These are phyloP conservation scores for Mallotus villosus DNA, from an alignment of 2,797 vertebrate species.

Conservation along the genomic window DNA sequence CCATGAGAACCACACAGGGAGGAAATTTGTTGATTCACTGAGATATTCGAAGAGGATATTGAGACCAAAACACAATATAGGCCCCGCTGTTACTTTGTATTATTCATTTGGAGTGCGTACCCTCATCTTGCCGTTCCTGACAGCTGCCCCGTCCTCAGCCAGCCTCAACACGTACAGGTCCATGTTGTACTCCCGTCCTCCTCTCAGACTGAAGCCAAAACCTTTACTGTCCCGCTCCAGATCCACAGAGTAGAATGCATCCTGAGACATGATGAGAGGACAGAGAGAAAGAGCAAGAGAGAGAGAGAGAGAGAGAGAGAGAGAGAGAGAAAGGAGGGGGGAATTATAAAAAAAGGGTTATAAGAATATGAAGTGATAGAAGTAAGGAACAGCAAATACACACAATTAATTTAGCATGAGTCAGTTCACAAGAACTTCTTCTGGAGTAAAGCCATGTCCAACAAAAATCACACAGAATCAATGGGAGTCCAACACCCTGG, in stretches of 20 bases:
- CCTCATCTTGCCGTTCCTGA: conserved; percentile 96
- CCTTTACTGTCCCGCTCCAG: conserved; percentile 96
- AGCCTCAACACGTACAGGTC: conserved; percentile 95
- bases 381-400: neutral
- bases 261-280: conserved; percentile 61
- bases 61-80: neutral
- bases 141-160: conserved; percentile 95
- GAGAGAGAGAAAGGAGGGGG: conserved; percentile 20
- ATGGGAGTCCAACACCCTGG: conserved; percentile 47
- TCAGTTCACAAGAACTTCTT: conserved; percentile 44
- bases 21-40: neutral
- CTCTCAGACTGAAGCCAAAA: conserved; percentile 96
- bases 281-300: conserved; percentile 20
- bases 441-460: conserved; percentile 46
- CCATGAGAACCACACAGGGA: conserved; percentile 11
- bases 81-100: neutral
- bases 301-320: conserved; percentile 20
- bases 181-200: conserved; percentile 97
- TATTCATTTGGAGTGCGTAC: conserved; percentile 63
- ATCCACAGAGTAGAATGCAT: conserved; percentile 96
- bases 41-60: neutral
- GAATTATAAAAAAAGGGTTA: neutral
- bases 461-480: conserved; percentile 54
- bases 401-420: neutral
- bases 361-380: neutral